A percentile compares a stretch with the other conserved stretches of the same genome.
phyloP scores from a whole-genome alignment of 1,140 invertebrate genomes.

The Drosophila lini region DNA sequence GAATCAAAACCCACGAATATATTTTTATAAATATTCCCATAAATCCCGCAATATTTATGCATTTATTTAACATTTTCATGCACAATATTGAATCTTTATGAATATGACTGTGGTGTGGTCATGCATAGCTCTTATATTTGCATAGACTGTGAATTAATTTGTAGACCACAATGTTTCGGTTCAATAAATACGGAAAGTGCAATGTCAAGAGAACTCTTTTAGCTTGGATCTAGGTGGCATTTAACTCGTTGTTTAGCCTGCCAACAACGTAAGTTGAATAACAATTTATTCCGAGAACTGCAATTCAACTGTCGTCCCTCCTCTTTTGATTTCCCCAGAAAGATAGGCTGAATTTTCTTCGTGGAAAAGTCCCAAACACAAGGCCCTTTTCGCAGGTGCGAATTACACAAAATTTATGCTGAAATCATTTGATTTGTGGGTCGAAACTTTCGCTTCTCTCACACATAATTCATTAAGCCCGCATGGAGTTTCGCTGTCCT shows the following conservation, averaged over 20 bases:
- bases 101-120: background rate
- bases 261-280: background rate
- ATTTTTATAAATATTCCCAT: too few relatives aligned
- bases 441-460: constrained; percentile 40
- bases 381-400: constrained; percentile 32
- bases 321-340: constrained; percentile 7
- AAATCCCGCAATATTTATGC: background rate
- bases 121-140: constrained; percentile 15
- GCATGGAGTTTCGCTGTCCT: constrained; percentile 19
- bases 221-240: background rate
- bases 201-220: background rate
- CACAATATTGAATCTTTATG: background rate
- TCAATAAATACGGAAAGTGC: constrained; percentile 22
- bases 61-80: background rate
- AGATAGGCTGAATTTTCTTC: constrained; percentile 4
- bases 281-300: constrained; percentile 15
- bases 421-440: constrained; percentile 54
- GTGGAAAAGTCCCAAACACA: constrained; percentile 3
- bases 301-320: background rate
- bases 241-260: constrained; percentile 1
- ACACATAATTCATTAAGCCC: constrained; percentile 57
- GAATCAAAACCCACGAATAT: background rate
- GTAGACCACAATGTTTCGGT: constrained; percentile 2
- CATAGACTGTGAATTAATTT: constrained; percentile 7
- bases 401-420: constrained; percentile 49